A percentile compares a stretch with the other conserved stretches of the same genome.
These are phyloP conservation scores for Intellagama lesueurii DNA, from an alignment of 2,797 vertebrate species.

Conservation along the genomic window DNA sequence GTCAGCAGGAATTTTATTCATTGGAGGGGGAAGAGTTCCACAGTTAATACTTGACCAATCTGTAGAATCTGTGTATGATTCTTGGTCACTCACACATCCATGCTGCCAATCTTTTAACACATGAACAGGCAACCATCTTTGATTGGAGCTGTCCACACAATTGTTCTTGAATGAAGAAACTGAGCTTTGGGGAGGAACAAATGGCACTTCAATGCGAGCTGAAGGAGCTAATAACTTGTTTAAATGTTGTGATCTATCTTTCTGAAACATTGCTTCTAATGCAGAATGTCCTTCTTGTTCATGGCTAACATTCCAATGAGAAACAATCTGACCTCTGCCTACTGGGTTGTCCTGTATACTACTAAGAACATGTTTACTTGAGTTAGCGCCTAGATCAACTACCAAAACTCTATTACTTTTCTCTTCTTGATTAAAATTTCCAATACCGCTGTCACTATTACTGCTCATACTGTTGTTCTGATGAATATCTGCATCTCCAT, in stretches of 20 bases:
- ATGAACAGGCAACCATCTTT: constrained; percentile 93
- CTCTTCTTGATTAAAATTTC: constrained; percentile 94
- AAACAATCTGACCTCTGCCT: constrained; percentile 66
- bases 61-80: constrained; percentile 96
- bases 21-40: constrained; percentile 95
- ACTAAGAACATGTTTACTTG: constrained; percentile 83
- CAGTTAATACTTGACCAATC: constrained; percentile 98
- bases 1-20: constrained; percentile 97
- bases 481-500: constrained; percentile 86
- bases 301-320: constrained; percentile 85
- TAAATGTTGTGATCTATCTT: constrained; percentile 83
- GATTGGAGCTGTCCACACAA: constrained; percentile 76
- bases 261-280: constrained; percentile 81
- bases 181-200: constrained; percentile 81
- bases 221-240: constrained; percentile 81
- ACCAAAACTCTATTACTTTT: constrained; percentile 91
- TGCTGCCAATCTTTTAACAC: constrained; percentile 93
- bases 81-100: constrained; percentile 92
- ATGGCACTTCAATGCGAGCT: constrained; percentile 80
- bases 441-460: constrained; percentile 97
- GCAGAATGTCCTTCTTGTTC: constrained; percentile 80
- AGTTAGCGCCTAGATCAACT: constrained; percentile 89
- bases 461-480: constrained; percentile 97
- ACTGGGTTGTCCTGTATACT: constrained; percentile 85
- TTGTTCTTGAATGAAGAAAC: constrained; percentile 83